Base-by-base conservation (phyloP, 2,797 vertebrate genomes). In the Cynopterus sphinx region DNA sequence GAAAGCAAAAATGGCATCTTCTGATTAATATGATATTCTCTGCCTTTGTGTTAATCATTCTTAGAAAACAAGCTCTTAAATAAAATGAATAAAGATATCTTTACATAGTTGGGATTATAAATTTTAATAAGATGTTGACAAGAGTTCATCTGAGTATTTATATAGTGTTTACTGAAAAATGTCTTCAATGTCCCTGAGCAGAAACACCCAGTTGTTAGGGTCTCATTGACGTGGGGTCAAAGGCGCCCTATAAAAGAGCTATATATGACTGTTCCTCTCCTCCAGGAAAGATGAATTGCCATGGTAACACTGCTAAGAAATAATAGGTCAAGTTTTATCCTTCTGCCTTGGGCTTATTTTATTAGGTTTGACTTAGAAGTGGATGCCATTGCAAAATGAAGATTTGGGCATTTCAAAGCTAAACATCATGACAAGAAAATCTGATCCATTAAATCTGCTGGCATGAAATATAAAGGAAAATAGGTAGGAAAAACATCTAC, bases 281-380 rank as follows among this genome's bases (percentile, higher is more conserved):
- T 95, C 92, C 82, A 81, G 94, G 93, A 65, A 95, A 97, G 97
- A 97, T 95, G 28, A 96, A 97, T 93, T 91, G 46, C 92, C 55
- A 96, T 98, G 91, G 79, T 96, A 98, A 98, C 98, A 92, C 81
- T 88, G 41, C 57, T 70, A 81, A 86, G 90, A 95, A 98, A 96
- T 97, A 98, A 96, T 85, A 98, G 94, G 96, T 96, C 96, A 97
- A 93, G 87, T 97, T 98, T 96, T 97, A 89, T 97, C 96, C 95
- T 95, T 98, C n/a, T 96, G 95, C 84, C 67, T 97, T 0, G 0
- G 94, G 84, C 65, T 97, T 97, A 85, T 95, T 96, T 97, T 97
- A 74, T 97, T 97, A 95, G 41, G 8, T 82, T 98, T 97, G 31
- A 67, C 81, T 96, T 97, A 90, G 93, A 97, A 97, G 93, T 89